Conservation (phyloP, 2,113 vertebrate species). For the Rutilus rutilus region DNA sequence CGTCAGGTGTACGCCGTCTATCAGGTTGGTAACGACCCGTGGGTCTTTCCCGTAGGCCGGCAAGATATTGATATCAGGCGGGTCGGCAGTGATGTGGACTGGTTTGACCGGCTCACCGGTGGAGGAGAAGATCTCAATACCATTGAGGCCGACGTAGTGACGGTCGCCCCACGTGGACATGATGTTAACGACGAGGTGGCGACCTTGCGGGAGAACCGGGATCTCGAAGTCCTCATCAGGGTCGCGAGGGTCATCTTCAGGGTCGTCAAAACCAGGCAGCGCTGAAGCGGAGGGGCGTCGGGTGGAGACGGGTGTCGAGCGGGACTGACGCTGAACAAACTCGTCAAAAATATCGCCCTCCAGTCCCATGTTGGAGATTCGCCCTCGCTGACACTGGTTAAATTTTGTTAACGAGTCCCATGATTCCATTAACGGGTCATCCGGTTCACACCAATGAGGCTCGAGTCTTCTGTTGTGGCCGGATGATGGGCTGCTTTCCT, state of each 20-base stretch:
- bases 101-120: constrained; percentile 84
- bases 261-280: constrained; percentile 59
- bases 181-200: constrained; percentile 85
- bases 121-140: constrained; percentile 92
- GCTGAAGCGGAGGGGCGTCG: background rate
- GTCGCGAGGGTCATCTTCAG: constrained; percentile 62
- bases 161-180: constrained; percentile 95
- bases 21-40: constrained; percentile 84
- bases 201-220: constrained; percentile 88
- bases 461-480: constrained; percentile 56
- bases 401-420: constrained; percentile 91
- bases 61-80: constrained; percentile 92
- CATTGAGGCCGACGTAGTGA: constrained; percentile 94
- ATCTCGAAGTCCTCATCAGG: constrained; percentile 88
- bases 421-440: constrained; percentile 85
- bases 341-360: constrained; percentile 93
- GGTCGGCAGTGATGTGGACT: constrained; percentile 81
- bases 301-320: constrained; percentile 55
- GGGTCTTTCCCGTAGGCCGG: constrained; percentile 90
- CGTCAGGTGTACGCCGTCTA: constrained; percentile 89
- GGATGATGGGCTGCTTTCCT: constrained; percentile 57
- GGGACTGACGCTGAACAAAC: constrained; percentile 85
- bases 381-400: constrained; percentile 88
- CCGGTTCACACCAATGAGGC: constrained; percentile 74
- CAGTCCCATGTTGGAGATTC: constrained; percentile 86